phyloP scores from a whole-genome alignment of 2,113 vertebrate species.

The Pollimyrus isidori region DNA sequence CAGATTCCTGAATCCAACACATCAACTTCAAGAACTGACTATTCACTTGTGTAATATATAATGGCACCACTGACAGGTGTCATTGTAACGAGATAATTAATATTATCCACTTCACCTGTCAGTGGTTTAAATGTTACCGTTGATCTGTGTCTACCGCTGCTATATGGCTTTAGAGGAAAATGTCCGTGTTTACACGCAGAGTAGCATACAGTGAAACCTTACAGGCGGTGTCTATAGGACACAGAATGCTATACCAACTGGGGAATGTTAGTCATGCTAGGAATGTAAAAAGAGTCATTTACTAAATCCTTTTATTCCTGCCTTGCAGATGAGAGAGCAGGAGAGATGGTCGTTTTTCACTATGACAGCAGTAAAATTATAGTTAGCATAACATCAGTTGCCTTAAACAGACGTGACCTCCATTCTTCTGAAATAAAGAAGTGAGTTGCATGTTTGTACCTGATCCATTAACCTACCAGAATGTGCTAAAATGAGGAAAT shows the following conservation, averaged over 20 bases:
- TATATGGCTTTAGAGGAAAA: background rate
- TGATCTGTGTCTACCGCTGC: background rate
- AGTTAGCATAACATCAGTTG: background rate
- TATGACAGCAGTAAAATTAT: constrained; percentile 2
- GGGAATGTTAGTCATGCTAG: background rate
- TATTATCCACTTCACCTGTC: background rate
- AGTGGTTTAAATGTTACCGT: background rate
- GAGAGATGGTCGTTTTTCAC: constrained; percentile 2
- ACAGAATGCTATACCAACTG: background rate
- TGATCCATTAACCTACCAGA: constrained; percentile 1
- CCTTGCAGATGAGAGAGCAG: background rate
- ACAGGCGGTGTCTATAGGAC: background rate
- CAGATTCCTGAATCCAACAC: background rate
- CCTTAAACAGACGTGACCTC: background rate
- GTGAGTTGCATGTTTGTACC: background rate
- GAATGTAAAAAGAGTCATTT: constrained; percentile 21
- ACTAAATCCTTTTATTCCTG: constrained; percentile 8
- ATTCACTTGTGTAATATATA: background rate
- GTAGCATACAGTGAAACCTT: background rate
- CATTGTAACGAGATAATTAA: background rate
- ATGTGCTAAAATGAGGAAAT: background rate
- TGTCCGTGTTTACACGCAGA: background rate
- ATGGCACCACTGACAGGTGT: background rate
- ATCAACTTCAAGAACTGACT: background rate
- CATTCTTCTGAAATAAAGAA: background rate